These are phyloP conservation scores for Clusia tigrina DNA, from an alignment of 2,888 invertebrate species.

Conservation along the genomic window DNA sequence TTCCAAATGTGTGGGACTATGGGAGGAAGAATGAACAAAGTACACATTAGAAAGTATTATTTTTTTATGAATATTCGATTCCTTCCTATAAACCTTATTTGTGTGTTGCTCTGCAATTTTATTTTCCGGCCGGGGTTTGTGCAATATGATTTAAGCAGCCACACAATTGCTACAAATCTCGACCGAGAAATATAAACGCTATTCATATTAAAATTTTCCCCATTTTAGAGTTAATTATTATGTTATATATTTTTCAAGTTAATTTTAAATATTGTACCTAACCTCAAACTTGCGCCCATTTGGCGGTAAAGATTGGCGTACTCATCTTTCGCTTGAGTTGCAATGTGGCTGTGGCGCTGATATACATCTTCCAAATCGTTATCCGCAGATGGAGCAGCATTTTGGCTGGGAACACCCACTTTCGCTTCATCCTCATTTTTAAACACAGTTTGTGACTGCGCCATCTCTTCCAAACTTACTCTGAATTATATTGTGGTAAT, in stretches of 20 bases:
- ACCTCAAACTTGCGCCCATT: slow-evolving; percentile 46
- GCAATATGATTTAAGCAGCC: slow-evolving; percentile 45
- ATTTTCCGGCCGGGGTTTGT: slow-evolving; percentile 58
- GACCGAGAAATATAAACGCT: slow-evolving; percentile 41
- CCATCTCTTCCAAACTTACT: no score
- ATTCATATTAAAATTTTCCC: neutral
- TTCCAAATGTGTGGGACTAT: slow-evolving; percentile 34
- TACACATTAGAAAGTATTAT: neutral
- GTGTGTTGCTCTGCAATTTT: slow-evolving; percentile 35
- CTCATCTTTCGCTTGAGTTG: slow-evolving; percentile 36
- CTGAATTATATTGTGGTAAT: no score
- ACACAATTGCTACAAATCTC: slow-evolving; percentile 44
- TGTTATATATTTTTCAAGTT: neutral
- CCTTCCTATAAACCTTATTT: slow-evolving; percentile 10
- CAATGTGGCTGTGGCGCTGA: slow-evolving; percentile 12
- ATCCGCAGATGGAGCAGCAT: neutral
- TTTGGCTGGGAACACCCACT: no score
- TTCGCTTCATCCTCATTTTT: no score
- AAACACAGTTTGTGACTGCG: no score
- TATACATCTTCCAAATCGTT: neutral
- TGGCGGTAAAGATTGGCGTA: slow-evolving; percentile 38
- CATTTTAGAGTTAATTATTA: neutral
- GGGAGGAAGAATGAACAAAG: neutral
- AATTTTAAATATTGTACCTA: no score
- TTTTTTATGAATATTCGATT: neutral